Evolutionary conservation across 1,140 invertebrate genomes (phyloP).

Genomic region (Drosophila lini): DNA sequence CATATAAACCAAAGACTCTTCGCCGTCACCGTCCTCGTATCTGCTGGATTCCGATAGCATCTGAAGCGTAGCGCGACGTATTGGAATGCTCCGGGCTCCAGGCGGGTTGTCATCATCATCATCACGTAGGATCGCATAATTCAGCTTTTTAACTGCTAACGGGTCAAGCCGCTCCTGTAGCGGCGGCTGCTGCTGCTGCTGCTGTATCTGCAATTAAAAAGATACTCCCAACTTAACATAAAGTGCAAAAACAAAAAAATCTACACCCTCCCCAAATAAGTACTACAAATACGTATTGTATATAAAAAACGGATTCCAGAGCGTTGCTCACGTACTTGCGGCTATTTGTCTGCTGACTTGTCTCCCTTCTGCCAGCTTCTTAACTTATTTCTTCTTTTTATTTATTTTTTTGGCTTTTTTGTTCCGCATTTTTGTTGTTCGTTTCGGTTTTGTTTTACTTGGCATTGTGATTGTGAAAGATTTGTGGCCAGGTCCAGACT

Average conservation of each 20-base stretch:
- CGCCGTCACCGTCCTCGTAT: slow-evolving; percentile 4
- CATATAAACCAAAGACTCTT: slow-evolving; percentile 18
- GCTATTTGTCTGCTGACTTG: slow-evolving; percentile 75
- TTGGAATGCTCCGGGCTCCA: slow-evolving; percentile 66
- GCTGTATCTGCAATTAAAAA: slow-evolving; percentile 73
- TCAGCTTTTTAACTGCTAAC: slow-evolving; percentile 78
- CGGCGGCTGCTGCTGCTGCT: slow-evolving; percentile 63
- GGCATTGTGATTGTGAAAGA: slow-evolving; percentile 76
- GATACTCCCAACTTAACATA: slow-evolving; percentile 57
- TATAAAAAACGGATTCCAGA: slow-evolving; percentile 44
- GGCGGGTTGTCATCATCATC: slow-evolving; percentile 55
- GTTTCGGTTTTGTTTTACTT: slow-evolving; percentile 36
- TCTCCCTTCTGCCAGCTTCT: slow-evolving; percentile 44
- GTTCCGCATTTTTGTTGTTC: slow-evolving; percentile 41
- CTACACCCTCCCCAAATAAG: slow-evolving; percentile 21
- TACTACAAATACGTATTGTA: slow-evolving; percentile 7
- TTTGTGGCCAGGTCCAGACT: slow-evolving; percentile 69
- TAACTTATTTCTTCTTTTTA: slow-evolving; percentile 47
- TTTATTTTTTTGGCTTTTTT: slow-evolving; percentile 41
- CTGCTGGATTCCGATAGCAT: slow-evolving; percentile 52
- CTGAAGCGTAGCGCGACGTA: slow-evolving; percentile 53
- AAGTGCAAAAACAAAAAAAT: slow-evolving; percentile 37
- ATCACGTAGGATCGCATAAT: slow-evolving; percentile 79
- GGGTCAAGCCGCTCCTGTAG: slow-evolving; percentile 71
- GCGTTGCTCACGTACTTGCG: slow-evolving; percentile 68